Base-by-base conservation (phyloP, 1,140 invertebrate genomes). In the Theocolax elegans region DNA sequence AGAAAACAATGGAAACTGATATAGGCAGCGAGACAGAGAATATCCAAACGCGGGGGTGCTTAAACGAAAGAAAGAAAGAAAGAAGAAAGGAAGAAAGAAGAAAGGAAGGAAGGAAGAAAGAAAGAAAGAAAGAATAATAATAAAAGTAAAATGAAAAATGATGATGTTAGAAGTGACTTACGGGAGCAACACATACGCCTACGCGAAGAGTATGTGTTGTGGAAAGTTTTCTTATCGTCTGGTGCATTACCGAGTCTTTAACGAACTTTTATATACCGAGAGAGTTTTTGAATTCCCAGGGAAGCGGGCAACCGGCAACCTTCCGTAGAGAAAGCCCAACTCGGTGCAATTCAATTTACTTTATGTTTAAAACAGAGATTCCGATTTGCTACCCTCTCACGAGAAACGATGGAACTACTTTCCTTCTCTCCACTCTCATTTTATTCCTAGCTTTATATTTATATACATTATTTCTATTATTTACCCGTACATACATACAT, bases 181-280 rank as follows among this genome's bases (percentile, higher is more conserved):
- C n/a, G n/a, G n/a, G n/a, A n/a, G n/a, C n/a, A n/a, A n/a, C n/a
- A n/a, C n/a, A n/a, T n/a, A n/a, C n/a, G n/a, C n/a, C n/a, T n/a
- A n/a, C n/a, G n/a, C n/a, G n/a, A n/a, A n/a, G n/a, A n/a, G n/a
- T n/a, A n/a, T n/a, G n/a, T n/a, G n/a, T n/a, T n/a, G 25, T 27
- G 49, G 51, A 64, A 75, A 67, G 59, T 73, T 73, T 73, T 72
- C 62, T 62, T 72, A 75, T 75, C 74, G 72, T 44, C 58, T 48
- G 31, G 31, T 48, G 72, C 67, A 77, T 77, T 75, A 78, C 71
- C 67, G 65, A 60, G 63, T 71, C 70, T 78, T 74, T 74, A 74
- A 77, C 77, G 71, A 78, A 76, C 77, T 78, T 75, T 72, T 64
- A 54, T 69, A 60, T 59, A 68, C 44, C 25, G 23, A 46, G 25